Evolutionary conservation across 2,113 vertebrate genomes (phyloP), one percentile per base, ranked within the genome.

Genomic region (Phylloscopus whistleri): DNA sequence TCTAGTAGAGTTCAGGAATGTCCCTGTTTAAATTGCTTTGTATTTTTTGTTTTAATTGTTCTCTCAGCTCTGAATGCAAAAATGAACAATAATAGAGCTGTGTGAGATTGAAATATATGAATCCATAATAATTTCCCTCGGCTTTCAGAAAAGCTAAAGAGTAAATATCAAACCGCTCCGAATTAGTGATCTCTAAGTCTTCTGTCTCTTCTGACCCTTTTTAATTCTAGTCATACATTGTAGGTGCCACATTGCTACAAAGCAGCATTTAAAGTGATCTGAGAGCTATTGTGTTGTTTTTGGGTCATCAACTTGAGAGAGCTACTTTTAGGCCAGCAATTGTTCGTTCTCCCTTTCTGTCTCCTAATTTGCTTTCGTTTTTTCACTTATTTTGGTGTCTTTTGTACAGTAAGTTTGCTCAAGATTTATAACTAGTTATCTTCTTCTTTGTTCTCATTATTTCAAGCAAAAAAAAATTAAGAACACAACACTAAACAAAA

Each of bases 41-140:
- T 98, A 96, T 98, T 98, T 98, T 98, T 97, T 98, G 97, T 98
- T 97, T 94, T 97, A 98, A 98, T 98, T 98, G 97, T 98, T 98
- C 97, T 96, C 96, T 78, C 83, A 58, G 93, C 94, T 90, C 96
- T 97, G 97, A 97, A 97, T 98, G 95, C 97, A 98, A 97, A 98
- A 97, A 96, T 79, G 96, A 96, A 95, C 95, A 98, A 98, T 98
- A 98, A 98, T 98, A 96, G 97, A 98, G 96, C 98, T 97, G 97
- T 97, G 97, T 98, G 98, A 98, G 98, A 98, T 97, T 97, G 96
- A 98, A 98, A 98, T 98, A 98, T 98, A 97, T 98, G 98, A 98
- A 98, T 98, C 94, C 95, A 94, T 98, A 98, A 98, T 98, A 97
- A 98, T 98, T 98, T 98, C 95, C 96, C 95, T 97, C 70, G 22